Conservation (phyloP, 2,113 vertebrate species). For the Ciconia stormi region DNA sequence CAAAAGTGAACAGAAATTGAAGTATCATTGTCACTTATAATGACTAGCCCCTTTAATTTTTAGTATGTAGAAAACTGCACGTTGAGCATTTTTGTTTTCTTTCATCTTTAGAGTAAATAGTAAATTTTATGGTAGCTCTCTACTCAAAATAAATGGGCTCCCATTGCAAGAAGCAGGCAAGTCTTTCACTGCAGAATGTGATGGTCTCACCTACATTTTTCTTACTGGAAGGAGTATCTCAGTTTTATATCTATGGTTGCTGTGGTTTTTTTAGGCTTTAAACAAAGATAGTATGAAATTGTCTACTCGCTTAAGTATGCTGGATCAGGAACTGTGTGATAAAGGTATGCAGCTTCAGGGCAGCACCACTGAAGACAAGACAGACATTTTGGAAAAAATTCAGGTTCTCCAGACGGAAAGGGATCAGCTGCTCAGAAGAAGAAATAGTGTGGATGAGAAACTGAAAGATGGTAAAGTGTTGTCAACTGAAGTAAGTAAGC, state of each 20-base stretch:
- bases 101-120: not conserved
- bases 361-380: slow-evolving; percentile 66
- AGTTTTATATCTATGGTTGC: not conserved
- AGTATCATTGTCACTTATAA: not conserved
- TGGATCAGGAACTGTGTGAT: slow-evolving; percentile 83
- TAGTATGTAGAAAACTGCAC: not conserved
- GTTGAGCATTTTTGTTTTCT: not conserved
- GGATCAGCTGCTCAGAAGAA: slow-evolving; percentile 76
- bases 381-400: slow-evolving; percentile 75
- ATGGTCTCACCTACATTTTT: not conserved
- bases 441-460: slow-evolving; percentile 79
- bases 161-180: not conserved
- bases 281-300: slow-evolving; percentile 81
- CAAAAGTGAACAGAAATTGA: not conserved
- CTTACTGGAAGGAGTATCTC: not conserved
- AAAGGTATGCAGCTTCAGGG: slow-evolving; percentile 70
- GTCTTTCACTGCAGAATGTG: not conserved
- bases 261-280: slow-evolving; percentile 75
- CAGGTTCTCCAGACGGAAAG: slow-evolving; percentile 78
- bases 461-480: slow-evolving; percentile 81
- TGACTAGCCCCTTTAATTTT: not conserved
- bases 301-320: slow-evolving; percentile 74
- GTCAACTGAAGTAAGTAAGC: slow-evolving; percentile 80
- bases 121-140: not conserved
- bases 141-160: not conserved